Conservation (phyloP, 2,888 invertebrate species). For the Apamea epomidion region DNA sequence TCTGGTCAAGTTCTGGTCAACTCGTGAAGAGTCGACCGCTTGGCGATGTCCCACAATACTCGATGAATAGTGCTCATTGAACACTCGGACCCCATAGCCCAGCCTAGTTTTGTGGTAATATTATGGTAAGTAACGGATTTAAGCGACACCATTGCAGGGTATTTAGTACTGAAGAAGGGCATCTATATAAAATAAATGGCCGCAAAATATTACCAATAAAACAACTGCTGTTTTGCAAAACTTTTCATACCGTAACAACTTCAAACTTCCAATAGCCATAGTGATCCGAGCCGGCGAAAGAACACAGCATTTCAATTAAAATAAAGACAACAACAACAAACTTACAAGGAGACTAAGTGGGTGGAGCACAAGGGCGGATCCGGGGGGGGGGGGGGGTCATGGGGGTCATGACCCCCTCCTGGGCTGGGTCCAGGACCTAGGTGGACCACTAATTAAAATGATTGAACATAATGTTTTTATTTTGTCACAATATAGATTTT, state of each 20-base stretch:
- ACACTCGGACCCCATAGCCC: not conserved
- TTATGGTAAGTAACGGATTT: not conserved
- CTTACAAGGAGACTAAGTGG: constrained; percentile 59
- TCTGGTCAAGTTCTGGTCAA: not conserved
- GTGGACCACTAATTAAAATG: too few species aligned
- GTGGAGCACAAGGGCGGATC: too few species aligned
- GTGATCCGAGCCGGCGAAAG: constrained; percentile 35
- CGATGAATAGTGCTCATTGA: not conserved
- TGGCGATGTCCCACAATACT: not conserved
- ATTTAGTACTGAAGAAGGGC: not conserved
- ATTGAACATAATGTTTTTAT: too few species aligned
- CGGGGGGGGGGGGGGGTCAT: too few species aligned
- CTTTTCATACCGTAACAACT: constrained; percentile 16
- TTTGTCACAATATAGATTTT: too few species aligned
- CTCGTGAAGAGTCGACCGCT: not conserved
- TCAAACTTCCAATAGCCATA: constrained; percentile 34
- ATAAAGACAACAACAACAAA: constrained; percentile 65
- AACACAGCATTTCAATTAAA: constrained; percentile 71
- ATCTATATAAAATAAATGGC: not conserved
- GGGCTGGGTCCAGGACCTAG: too few species aligned
- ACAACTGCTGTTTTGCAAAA: constrained; percentile 8
- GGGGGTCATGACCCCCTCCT: too few species aligned
- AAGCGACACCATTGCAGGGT: not conserved
- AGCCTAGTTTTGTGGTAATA: not conserved
- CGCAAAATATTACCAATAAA: not conserved